phyloP scores from a whole-genome alignment of 2,113 vertebrate species.

The Lasiurus borealis region DNA sequence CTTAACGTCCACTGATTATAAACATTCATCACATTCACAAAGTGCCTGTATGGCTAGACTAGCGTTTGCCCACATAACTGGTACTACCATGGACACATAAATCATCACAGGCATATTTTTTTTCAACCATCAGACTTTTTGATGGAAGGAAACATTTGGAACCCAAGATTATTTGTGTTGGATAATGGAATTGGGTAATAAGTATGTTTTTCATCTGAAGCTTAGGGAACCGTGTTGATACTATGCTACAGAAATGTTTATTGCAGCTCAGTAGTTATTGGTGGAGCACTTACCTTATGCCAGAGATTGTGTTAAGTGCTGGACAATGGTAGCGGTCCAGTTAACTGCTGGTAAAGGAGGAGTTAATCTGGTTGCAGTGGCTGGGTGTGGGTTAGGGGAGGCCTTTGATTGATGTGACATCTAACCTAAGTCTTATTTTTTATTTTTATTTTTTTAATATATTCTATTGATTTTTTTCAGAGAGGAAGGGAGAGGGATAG shows the following conservation, averaged over 20 bases:
- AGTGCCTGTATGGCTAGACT: neutral
- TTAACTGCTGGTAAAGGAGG: neutral
- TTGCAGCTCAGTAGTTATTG: neutral
- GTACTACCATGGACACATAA: neutral
- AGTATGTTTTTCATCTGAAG: neutral
- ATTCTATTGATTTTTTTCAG: too few species aligned
- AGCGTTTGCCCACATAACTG: neutral
- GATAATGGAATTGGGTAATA: neutral
- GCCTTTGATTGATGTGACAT: neutral
- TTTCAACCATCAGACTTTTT: neutral
- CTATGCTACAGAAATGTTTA: neutral
- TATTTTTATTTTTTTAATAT: too few species aligned
- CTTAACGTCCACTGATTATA: neutral
- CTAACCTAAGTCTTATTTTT: neutral
- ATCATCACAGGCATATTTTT: neutral
- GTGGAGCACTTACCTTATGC: neutral
- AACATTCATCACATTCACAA: neutral
- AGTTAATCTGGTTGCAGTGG: neutral
- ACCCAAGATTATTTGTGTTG: neutral
- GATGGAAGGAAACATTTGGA: neutral
- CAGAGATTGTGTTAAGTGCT: neutral
- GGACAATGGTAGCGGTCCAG: too few species aligned
- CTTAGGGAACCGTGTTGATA: neutral
- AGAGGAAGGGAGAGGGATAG: too few species aligned
- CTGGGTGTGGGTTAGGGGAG: neutral